phyloP scores from a whole-genome alignment of 2,113 vertebrate genomes.

The Struthio camelus region DNA sequence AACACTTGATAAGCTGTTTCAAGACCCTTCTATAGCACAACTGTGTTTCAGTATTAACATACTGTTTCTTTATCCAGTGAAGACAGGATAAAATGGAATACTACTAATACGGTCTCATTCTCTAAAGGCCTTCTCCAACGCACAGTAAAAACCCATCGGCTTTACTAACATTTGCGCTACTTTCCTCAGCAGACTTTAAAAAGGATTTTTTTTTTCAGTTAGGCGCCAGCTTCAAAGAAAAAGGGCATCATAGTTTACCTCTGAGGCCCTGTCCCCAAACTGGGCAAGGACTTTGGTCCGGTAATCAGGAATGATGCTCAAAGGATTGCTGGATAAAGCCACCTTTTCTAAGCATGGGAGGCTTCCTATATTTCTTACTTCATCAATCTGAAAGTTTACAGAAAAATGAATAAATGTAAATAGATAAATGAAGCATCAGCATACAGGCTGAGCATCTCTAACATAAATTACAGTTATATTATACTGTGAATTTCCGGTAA shows the following conservation, averaged over 20 bases:
- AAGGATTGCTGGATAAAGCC: constrained; percentile 84
- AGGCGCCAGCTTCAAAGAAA: background rate
- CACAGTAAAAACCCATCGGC: background rate
- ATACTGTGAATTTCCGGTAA: background rate
- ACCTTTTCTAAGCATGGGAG: constrained; percentile 93
- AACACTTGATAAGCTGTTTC: background rate
- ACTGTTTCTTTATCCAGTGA: background rate
- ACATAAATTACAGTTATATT: background rate
- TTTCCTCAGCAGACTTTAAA: background rate
- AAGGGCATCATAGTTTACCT: constrained; percentile 76
- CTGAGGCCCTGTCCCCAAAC: constrained; percentile 94
- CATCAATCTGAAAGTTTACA: constrained; percentile 83
- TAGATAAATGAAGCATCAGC: background rate
- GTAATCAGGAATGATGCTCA: constrained; percentile 97
- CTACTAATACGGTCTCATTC: fast-evolving
- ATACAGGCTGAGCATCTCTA: background rate
- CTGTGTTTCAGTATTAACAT: background rate
- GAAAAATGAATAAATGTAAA: background rate
- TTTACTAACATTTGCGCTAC: background rate
- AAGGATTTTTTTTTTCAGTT: background rate
- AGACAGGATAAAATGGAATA: background rate
- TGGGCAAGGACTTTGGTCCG: constrained; percentile 95
- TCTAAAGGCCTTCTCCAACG: background rate
- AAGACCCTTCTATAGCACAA: background rate
- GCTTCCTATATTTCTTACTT: constrained; percentile 86